Evolutionary conservation across 2,113 vertebrate species (phyloP), one percentile per base, ranked within the genome.

Genomic region (Ptilonorhynchus violaceus): DNA sequence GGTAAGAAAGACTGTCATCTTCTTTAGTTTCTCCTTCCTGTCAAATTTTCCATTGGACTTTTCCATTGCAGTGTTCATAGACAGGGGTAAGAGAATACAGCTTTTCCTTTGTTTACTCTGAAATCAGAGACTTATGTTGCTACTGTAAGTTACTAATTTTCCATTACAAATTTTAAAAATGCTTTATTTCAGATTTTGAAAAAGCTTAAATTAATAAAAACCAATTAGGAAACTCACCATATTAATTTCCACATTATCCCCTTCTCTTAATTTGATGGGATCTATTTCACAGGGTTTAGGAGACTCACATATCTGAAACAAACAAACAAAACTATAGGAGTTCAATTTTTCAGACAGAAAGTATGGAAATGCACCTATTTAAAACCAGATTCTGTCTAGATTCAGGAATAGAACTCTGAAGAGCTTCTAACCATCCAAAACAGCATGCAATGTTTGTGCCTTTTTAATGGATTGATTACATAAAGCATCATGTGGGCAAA

Each of bases 221-320:
- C 28, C 60, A 41, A 88, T 5, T 20, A 76, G 24, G 27, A 73
- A 47, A 96, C 93, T 92, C 91, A 98, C 99, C 98, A 99, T 99
- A 97, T 99, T 99, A 78, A 98, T 98, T 96, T 99, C 99, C 84
- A 99, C 98, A 15, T 99, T 99, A 97, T 99, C 99, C 2, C 99
- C 99, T 97, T 99, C 99, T 98, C 98, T 99, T 88, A 99, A 98
- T 97, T 98, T 99, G 89, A 99, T 93, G 9, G 99, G 99, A 97
- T 99, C 99, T 66, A 99, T 99, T 98, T 99, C 99, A 98, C 99
- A 99, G 35, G 99, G 97, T 97, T 99, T 99, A 92, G 98, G 99
- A 89, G 99, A 99, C 62, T 99, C 99, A 94, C 99, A 99, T 93
- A 99, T 99, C 99, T 98, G 95, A 89, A 98, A 98, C 53, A 96